Percentiles rank a stretch among this genome's conserved stretches.
These are phyloP conservation scores for Leuciscus waleckii DNA, from an alignment of 2,797 vertebrate species.

Conservation along the genomic window DNA sequence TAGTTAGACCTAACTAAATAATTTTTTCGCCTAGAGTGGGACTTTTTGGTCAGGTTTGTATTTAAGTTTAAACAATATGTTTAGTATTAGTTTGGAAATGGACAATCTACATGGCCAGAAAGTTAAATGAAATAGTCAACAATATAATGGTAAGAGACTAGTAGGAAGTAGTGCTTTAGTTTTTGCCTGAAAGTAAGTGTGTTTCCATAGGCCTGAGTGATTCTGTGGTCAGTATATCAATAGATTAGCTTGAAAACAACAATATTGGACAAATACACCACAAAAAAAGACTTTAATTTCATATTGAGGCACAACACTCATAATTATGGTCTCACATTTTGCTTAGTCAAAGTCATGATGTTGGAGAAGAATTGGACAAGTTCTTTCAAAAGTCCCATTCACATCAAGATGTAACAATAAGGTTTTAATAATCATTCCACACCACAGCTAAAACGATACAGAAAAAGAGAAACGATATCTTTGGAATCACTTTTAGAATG, in stretches of 20 bases:
- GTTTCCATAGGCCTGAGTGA: conserved; percentile 32
- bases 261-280: not conserved
- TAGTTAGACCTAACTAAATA: not conserved
- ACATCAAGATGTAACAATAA: not conserved
- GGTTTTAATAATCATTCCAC: not conserved
- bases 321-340: conserved; percentile 57
- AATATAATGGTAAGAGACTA: conserved; percentile 33
- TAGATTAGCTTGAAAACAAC: not conserved
- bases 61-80: not conserved
- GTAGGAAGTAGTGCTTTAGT: not conserved
- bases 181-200: conserved; percentile 11
- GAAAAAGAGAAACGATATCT: not conserved
- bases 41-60: conserved; percentile 41
- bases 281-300: not conserved
- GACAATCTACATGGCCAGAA: conserved; percentile 10
- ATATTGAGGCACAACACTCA: conserved; percentile 45
- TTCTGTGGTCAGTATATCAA: not conserved
- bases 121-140: conserved; percentile 13
- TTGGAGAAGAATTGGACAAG: not conserved
- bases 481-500: not conserved
- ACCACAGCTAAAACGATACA: not conserved
- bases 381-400: not conserved
- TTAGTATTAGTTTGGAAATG: conserved; percentile 30
- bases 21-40: not conserved
- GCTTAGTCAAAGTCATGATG: conserved; percentile 51